Evolutionary conservation across 2,113 vertebrate species (phyloP).

Genomic region (Pluvialis apricaria): DNA sequence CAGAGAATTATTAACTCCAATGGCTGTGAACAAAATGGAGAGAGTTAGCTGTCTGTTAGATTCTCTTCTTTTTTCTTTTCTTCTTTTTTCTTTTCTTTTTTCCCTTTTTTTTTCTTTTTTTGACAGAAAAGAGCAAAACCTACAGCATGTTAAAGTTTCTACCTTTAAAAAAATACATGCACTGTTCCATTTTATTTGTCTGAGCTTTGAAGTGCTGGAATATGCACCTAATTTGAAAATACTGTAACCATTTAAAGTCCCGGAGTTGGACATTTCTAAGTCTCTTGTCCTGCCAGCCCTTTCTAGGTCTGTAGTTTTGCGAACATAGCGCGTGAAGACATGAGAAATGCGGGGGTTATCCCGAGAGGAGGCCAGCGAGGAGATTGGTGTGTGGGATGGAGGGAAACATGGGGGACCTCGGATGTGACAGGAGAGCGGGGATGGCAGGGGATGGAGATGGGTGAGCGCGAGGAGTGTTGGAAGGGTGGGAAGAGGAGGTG

Average conservation of each 20-base stretch:
- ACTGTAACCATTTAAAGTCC: background rate
- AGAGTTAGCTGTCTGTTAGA: background rate
- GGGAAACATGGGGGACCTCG: accelerated
- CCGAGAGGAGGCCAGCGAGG: background rate
- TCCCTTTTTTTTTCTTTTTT: background rate
- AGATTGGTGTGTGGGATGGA: accelerated
- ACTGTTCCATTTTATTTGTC: accelerated
- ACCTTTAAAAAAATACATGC: background rate
- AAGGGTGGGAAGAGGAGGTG: too few species aligned
- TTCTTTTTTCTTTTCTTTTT: accelerated
- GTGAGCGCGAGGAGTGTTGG: too few species aligned
- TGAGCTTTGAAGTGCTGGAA: background rate
- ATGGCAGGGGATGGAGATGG: background rate
- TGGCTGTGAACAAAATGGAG: background rate
- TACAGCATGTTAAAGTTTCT: accelerated
- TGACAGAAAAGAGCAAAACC: background rate
- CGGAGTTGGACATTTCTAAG: background rate
- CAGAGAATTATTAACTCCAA: background rate
- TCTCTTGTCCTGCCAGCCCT: background rate
- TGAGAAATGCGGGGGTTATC: accelerated
- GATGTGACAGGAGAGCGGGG: background rate
- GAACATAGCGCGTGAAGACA: accelerated
- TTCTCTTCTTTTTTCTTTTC: accelerated
- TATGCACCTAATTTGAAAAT: background rate
- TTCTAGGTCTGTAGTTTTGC: background rate